A percentile compares a stretch with the other conserved stretches of the same genome.
These are phyloP conservation scores for Microctonus aethiopoides DNA, from an alignment of 2,888 invertebrate species.

Conservation along the genomic window DNA sequence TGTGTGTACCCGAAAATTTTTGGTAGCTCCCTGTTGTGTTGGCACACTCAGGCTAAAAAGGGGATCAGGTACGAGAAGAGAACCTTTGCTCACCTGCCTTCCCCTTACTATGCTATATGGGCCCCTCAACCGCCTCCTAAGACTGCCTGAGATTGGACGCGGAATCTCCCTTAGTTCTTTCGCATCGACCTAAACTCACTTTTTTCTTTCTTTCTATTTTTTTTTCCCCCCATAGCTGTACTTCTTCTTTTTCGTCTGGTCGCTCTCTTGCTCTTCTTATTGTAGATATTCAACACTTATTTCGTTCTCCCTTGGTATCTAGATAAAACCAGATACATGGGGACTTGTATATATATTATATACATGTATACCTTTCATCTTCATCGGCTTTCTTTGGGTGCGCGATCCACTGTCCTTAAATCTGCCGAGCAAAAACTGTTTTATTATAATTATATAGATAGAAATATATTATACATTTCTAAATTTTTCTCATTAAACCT, in stretches of 20 bases:
- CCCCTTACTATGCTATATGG: slow-evolving; percentile 38
- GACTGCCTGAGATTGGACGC: slow-evolving; percentile 25
- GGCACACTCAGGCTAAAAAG: slow-evolving; percentile 35
- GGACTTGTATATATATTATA: neutral
- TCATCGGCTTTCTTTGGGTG: slow-evolving; percentile 1
- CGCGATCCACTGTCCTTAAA: slow-evolving; percentile 14
- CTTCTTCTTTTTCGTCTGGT: slow-evolving; percentile 14
- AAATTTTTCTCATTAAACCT: neutral
- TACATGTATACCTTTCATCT: neutral
- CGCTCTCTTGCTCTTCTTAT: slow-evolving; percentile 22
- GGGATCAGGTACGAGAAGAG: slow-evolving; percentile 35
- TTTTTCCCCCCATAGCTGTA: slow-evolving; percentile 10
- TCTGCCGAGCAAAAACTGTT: slow-evolving; percentile 32
- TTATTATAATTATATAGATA: slow-evolving; percentile 5
- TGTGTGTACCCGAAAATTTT: slow-evolving; percentile 19
- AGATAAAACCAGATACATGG: neutral
- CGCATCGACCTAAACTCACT: slow-evolving; percentile 28
- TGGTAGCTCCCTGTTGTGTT: slow-evolving; percentile 25
- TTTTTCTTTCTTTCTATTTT: neutral
- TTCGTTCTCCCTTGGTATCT: neutral
- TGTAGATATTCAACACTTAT: neutral
- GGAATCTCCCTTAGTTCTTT: slow-evolving; percentile 16
- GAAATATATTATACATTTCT: neutral
- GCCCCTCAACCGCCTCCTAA: slow-evolving; percentile 40
- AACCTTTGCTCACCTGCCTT: slow-evolving; percentile 48